Evolutionary conservation across 2,113 vertebrate genomes (phyloP), one percentile per base, ranked within the genome.

Genomic region (Clarias batrachus): DNA sequence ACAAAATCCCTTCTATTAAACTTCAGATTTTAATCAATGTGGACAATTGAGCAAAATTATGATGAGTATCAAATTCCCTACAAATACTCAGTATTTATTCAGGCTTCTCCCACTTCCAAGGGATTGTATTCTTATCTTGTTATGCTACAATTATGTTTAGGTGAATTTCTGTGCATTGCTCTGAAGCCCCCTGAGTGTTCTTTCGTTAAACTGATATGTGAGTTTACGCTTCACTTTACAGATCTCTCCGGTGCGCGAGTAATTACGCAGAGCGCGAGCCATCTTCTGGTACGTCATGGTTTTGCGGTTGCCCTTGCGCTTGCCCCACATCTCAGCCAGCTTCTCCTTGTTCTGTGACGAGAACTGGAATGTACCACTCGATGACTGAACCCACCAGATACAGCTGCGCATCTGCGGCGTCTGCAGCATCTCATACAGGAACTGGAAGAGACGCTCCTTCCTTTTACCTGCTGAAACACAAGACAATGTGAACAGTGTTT

Each of bases 221-320:
- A 96, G 94, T 85, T 96, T 96, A 63, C 94, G 91, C 85, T 96
- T 96, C 81, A 96, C 94, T 88, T 96, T 96, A 85, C 92, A 91
- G 83, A 96, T 96, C 91, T 96, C 94, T 0, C 95, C 95, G 0
- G 95, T 95, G 82, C 95, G 92, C 1, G 94, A 94, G 88, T 96
- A 96, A 91, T 96, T 96, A 65, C 95, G 90, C 10, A 96, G 88
- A 0, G 95, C 95, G 0, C 95, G 92, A 0, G 95, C 95, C 95
- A 96, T 96, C 91, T 96, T 96, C 91, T 96, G 95, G 88, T 96
- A 96, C 0, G 95, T 96, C 95, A 96, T 96, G 89, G 94, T 95
- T 85, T 96, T 96, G 82, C 95, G 95, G 74, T 96, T 96, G 2
- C 95, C 95, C 89, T 96, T 96, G 25, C 95, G 92, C 0, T 87